Evolutionary conservation across 1,140 invertebrate genomes (phyloP).

Genomic region (Drosophila erecta): DNA sequence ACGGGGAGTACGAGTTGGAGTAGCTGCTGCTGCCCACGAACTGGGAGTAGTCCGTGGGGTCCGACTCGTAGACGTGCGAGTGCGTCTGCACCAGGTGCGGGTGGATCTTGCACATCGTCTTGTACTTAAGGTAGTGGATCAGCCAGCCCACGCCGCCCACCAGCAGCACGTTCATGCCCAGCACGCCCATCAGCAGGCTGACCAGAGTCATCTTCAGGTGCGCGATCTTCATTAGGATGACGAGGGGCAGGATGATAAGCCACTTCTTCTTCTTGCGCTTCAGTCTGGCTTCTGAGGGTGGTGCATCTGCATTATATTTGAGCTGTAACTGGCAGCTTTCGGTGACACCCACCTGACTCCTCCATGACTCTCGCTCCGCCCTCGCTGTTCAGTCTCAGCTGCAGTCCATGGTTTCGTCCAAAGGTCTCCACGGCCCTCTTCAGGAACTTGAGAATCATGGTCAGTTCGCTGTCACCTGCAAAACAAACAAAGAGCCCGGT

Average conservation of each 20-base stretch:
- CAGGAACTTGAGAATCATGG: slow-evolving; percentile 70
- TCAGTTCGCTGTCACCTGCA: slow-evolving; percentile 71
- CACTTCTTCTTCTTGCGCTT: slow-evolving; percentile 71
- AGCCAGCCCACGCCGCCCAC: slow-evolving; percentile 76
- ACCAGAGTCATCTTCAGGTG: slow-evolving; percentile 82
- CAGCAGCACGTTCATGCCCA: slow-evolving; percentile 76
- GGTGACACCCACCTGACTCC: slow-evolving; percentile 57
- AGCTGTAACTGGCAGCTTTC: neutral
- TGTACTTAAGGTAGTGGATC: slow-evolving; percentile 80
- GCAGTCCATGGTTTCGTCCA: slow-evolving; percentile 73
- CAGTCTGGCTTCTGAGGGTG: slow-evolving; percentile 44
- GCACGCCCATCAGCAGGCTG: slow-evolving; percentile 57
- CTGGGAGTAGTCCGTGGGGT: slow-evolving; percentile 77
- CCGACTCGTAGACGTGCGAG: slow-evolving; percentile 80
- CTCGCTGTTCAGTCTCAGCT: slow-evolving; percentile 62
- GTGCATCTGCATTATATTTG: neutral
- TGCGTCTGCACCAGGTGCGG: slow-evolving; percentile 80
- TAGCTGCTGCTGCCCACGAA: slow-evolving; percentile 79
- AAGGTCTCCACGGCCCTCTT: slow-evolving; percentile 76
- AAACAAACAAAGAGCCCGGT: slow-evolving; percentile 6
- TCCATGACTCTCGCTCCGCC: slow-evolving; percentile 63
- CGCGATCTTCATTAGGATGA: slow-evolving; percentile 79
- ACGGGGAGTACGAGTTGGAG: slow-evolving; percentile 63
- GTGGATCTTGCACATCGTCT: slow-evolving; percentile 82
- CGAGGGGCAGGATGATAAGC: slow-evolving; percentile 73